Percentiles rank a stretch among this genome's conserved stretches.
Evolutionary conservation across 1,140 invertebrate genomes (phyloP).

Genomic region (Drosophila eugracilis): DNA sequence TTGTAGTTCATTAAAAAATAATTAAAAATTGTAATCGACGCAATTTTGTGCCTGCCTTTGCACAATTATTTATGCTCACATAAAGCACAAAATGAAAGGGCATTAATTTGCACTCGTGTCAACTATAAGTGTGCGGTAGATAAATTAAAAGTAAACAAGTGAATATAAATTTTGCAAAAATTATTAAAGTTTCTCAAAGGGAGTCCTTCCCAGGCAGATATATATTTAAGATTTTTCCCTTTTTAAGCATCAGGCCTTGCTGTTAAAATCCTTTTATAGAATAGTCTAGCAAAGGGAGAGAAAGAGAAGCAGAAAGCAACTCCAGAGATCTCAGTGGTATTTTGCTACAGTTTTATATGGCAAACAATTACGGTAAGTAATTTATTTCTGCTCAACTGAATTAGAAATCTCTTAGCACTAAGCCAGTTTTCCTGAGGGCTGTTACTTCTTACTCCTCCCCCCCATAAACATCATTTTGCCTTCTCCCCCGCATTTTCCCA

Average conservation of each 20-base stretch:
- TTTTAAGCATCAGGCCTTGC: conserved; percentile 12
- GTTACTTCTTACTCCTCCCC: neutral
- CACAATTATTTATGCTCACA: conserved; percentile 77
- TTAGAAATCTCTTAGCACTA: conserved; percentile 83
- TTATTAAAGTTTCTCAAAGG: conserved; percentile 37
- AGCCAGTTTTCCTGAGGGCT: conserved; percentile 62
- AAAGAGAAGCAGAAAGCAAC: neutral
- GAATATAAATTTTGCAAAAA: conserved; percentile 62
- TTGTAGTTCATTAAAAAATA: conserved; percentile 80
- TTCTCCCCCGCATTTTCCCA: conserved; percentile 1
- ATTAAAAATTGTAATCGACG: conserved; percentile 79
- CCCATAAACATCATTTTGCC: neutral
- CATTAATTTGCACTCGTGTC: conserved; percentile 76
- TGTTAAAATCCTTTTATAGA: conserved; percentile 46
- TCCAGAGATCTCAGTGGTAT: conserved; percentile 45
- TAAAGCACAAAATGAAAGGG: conserved; percentile 78
- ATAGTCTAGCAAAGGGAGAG: conserved; percentile 14
- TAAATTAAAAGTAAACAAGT: conserved; percentile 79
- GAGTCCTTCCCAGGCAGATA: neutral
- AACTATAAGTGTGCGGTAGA: conserved; percentile 76
- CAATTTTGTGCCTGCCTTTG: conserved; percentile 75
- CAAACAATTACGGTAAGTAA: conserved; percentile 82
- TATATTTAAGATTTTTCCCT: conserved; percentile 21
- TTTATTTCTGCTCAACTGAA: conserved; percentile 83
- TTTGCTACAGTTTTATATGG: conserved; percentile 80